Evolutionary conservation across 1,140 invertebrate genomes (phyloP), one percentile per base, ranked within the genome.

Genomic region (Leucophenga varia): DNA sequence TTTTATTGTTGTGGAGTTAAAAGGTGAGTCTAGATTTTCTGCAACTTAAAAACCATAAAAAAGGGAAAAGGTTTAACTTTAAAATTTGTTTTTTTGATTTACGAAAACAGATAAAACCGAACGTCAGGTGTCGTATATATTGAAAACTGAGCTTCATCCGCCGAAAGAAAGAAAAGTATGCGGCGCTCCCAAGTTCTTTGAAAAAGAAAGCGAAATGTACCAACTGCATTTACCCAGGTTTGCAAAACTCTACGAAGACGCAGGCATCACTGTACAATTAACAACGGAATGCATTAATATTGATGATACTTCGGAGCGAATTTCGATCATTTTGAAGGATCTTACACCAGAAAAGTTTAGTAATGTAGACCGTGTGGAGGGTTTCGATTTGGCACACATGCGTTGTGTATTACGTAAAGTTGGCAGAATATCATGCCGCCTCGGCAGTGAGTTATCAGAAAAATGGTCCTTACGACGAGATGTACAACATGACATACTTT

Each of bases 401-500:
- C 49, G 70, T 28, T 42, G 79, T 3, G 80, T 81, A 1, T 54
- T 84, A 10, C 59, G 68, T 1, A 78, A 79, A 52, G n/a, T 39
- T 84, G 39, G 82, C 79, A 0, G 76, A 67, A 44, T 76, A 82
- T 38, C 83, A 85, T 54, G 82, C 81, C 1, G 67, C 77, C 5
- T 80, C 81, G 0, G 75, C 78, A 1, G 31, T 58, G 0, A 31
- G 40, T 6, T 35, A 21, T 2, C 61, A 72, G 8, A 9, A 49
- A 0, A 55, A 59, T 38, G 69, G 69, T 19, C 49, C 64, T 35
- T 72, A 50, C 25, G 47, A 58, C 12, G n/a, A 55, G 2, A 25
- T 56, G 6, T 71, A 38, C 30, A n/a, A 1, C 0, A 13, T 30
- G 0, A 53, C 52, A 3, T 48, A 69, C 20, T 64, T 57, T 20